These are phyloP conservation scores for Clitarchus hookeri DNA, from an alignment of 2,888 invertebrate genomes.

Conservation along the genomic window DNA sequence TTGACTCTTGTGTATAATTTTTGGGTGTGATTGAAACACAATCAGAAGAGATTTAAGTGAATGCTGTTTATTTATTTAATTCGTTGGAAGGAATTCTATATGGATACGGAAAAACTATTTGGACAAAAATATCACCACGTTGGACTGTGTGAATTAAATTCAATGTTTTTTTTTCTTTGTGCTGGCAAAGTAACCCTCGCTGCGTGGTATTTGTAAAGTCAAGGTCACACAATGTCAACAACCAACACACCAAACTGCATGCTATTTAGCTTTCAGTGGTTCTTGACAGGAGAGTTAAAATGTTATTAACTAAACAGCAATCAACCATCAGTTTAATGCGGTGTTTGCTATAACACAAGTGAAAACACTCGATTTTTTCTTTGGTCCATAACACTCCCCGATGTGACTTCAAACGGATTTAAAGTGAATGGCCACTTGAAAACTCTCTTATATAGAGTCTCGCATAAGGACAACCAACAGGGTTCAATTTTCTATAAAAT, in stretches of 20 bases:
- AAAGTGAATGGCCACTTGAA: too few species aligned
- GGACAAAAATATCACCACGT: slow-evolving; percentile 1
- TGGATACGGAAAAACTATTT: not conserved
- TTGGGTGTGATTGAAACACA: not conserved
- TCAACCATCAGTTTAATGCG: too few species aligned
- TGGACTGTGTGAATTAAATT: not conserved
- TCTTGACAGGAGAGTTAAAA: too few species aligned
- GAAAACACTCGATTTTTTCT: too few species aligned
- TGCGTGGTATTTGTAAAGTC: not conserved
- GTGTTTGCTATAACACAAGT: too few species aligned
- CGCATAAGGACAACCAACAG: too few species aligned
- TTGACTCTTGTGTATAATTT: not conserved
- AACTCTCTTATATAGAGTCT: too few species aligned
- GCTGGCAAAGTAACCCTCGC: not conserved
- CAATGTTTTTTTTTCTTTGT: not conserved
- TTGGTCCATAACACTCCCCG: too few species aligned
- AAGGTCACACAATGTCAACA: not conserved
- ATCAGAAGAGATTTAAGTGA: not conserved
- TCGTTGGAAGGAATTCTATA: not conserved
- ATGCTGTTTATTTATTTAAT: not conserved
- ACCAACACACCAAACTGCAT: not conserved
- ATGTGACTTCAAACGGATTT: too few species aligned
- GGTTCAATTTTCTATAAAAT: too few species aligned
- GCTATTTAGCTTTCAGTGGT: too few species aligned
- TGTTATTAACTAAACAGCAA: too few species aligned